Evolutionary conservation across 2,113 vertebrate species (phyloP), one percentile per base, ranked within the genome.

Genomic region (Trogon melanurus): DNA sequence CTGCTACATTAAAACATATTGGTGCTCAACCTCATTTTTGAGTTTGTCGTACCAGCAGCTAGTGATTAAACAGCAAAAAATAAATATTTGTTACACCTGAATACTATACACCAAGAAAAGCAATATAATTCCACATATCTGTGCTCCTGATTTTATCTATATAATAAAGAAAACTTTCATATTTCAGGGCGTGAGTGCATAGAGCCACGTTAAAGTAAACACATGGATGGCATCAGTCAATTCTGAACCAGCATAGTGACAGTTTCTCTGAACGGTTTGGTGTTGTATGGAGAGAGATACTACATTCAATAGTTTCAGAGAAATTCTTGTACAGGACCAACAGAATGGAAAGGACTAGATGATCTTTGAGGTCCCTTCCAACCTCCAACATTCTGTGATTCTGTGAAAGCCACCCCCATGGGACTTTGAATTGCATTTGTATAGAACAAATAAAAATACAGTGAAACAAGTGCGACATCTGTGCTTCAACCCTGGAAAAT

Each of bases 101-200:
- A 75, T 76, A 89, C 12, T 32, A 57, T 23, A 57, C 16, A 67
- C 34, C 32, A 38, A 88, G 56, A 76, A 96, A 96, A 89, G 50
- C 32, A 93, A 91, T 86, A 81, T 62, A 84, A 70, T 87, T 65
- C 73, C 69, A 75, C 73, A 72, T 54, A 90, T 79, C 60, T 88
- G 69, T 64, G 36, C 13, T 71, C 36, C 38, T 87, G 91, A 95
- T 96, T 94, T 91, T 91, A 95, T 91, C 93, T 95, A 48, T 20
- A 22, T 76, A 88, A 95, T 89, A 74, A 86, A 81, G 48, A 93
- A 95, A 87, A 85, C 32, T 69, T 70, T 53, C 18, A 13, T 87
- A 75, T 84, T 96, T 91, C 45, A 87, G 17, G 66, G 13, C 22
- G 36, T 36, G 87, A 76, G n/a, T 3, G 2, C 13, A 17, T 2